Evolutionary conservation across 2,888 invertebrate species (phyloP).

Genomic region (Allygus modestus): DNA sequence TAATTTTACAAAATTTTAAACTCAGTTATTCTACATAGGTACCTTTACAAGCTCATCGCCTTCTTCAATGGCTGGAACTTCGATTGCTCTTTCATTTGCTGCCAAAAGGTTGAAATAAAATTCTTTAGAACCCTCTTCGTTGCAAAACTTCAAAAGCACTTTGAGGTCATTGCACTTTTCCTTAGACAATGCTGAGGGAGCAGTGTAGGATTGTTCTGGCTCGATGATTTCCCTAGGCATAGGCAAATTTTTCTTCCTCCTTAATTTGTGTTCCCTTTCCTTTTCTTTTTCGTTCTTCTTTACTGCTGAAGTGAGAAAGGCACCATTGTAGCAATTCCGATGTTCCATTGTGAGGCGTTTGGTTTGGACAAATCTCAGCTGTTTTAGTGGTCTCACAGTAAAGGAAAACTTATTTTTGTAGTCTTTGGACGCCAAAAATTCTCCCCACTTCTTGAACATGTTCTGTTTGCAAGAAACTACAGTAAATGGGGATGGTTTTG

Average conservation of each 20-base stretch:
- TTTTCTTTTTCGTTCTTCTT: background rate
- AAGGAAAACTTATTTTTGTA: constrained; percentile 20
- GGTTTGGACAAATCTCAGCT: background rate
- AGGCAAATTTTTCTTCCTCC: background rate
- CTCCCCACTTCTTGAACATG: constrained; percentile 47
- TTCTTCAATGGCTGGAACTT: too few relatives aligned
- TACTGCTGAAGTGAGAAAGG: background rate
- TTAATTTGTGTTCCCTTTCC: background rate
- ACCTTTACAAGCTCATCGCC: too few relatives aligned
- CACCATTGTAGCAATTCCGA: constrained; percentile 26
- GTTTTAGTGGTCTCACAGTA: constrained; percentile 25
- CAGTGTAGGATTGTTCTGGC: constrained; percentile 9
- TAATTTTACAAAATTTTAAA: too few relatives aligned
- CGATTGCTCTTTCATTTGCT: too few relatives aligned
- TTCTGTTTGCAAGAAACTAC: constrained; percentile 39
- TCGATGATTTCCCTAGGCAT: background rate
- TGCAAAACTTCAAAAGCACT: constrained; percentile 29
- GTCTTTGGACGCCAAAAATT: background rate
- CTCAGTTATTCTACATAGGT: too few relatives aligned
- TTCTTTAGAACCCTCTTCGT: constrained; percentile 13
- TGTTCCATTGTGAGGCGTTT: constrained; percentile 18
- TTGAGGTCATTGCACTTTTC: constrained; percentile 27
- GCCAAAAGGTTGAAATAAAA: background rate
- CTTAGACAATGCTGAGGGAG: background rate
- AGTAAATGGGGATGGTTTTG: constrained; percentile 53